These are phyloP conservation scores for Polydrusus tereticollis DNA, from an alignment of 2,888 invertebrate species.

Conservation along the genomic window DNA sequence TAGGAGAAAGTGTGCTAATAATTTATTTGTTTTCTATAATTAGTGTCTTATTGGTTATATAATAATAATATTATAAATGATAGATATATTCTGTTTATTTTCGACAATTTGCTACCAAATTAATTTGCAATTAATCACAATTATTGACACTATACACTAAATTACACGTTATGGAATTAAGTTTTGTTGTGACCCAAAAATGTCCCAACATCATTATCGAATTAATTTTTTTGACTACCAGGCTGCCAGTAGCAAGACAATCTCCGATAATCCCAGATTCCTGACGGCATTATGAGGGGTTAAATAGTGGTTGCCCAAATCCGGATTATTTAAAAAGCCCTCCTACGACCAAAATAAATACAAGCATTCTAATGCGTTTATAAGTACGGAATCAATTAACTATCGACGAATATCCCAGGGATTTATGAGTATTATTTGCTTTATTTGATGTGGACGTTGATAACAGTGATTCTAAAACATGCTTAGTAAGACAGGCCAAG, in stretches of 20 bases:
- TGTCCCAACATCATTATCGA: neutral
- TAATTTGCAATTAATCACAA: too few relatives aligned
- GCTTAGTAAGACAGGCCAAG: neutral
- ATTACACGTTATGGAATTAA: too few relatives aligned
- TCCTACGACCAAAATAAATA: constrained; percentile 13
- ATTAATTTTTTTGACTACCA: neutral
- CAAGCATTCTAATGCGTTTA: constrained; percentile 29
- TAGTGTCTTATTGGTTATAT: too few relatives aligned
- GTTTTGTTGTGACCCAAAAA: neutral
- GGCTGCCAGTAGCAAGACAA: neutral
- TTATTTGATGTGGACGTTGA: neutral
- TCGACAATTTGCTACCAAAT: too few relatives aligned
- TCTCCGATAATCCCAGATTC: constrained; percentile 3
- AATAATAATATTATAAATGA: too few relatives aligned
- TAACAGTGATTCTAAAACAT: neutral
- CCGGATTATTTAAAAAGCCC: constrained; percentile 35
- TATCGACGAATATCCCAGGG: constrained; percentile 30
- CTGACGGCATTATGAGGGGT: constrained; percentile 8
- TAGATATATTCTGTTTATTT: too few relatives aligned
- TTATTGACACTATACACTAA: too few relatives aligned
- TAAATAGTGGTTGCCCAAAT: constrained; percentile 21
- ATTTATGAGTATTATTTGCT: constrained; percentile 14
- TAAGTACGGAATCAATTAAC: constrained; percentile 33
- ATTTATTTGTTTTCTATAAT: too few relatives aligned
- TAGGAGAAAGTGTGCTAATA: too few relatives aligned